A percentile compares a stretch with the other conserved stretches of the same genome.
These are phyloP conservation scores for Potamarius usumacintae DNA, from an alignment of 2,113 vertebrate species.

Conservation along the genomic window DNA sequence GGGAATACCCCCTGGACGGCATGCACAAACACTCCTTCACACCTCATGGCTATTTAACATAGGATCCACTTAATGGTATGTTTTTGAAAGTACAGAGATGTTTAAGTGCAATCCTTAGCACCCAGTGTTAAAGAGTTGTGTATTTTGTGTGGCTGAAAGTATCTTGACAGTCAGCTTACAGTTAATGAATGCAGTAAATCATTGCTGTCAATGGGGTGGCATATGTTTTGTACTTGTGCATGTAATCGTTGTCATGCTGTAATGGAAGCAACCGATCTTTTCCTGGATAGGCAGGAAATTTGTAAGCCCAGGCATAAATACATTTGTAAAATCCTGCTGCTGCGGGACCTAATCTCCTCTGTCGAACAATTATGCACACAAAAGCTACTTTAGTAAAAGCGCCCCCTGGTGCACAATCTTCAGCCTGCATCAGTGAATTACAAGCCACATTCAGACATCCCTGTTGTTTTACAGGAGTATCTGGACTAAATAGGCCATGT, in stretches of 20 bases:
- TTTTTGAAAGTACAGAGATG: background rate
- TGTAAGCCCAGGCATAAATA: background rate
- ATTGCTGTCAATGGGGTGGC: background rate
- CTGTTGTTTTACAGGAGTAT: conserved; percentile 13
- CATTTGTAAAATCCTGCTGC: background rate
- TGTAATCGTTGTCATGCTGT: background rate
- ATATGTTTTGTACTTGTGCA: background rate
- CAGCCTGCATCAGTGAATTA: background rate
- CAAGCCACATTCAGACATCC: background rate
- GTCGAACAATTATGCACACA: background rate
- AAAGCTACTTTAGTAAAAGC: background rate
- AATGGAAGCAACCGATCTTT: background rate
- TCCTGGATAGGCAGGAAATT: background rate
- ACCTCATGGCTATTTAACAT: background rate
- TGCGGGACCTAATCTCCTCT: background rate
- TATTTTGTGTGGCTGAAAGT: background rate
- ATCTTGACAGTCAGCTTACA: background rate
- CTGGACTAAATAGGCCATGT: conserved; percentile 5
- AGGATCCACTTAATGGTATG: background rate
- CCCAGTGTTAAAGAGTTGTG: background rate
- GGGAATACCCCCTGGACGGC: too few species aligned
- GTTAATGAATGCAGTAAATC: background rate
- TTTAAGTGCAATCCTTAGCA: background rate
- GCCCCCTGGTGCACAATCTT: background rate
- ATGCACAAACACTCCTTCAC: background rate